These are phyloP conservation scores for Lepisosteus osseus DNA, from an alignment of 2,113 vertebrate species.

Conservation along the genomic window DNA sequence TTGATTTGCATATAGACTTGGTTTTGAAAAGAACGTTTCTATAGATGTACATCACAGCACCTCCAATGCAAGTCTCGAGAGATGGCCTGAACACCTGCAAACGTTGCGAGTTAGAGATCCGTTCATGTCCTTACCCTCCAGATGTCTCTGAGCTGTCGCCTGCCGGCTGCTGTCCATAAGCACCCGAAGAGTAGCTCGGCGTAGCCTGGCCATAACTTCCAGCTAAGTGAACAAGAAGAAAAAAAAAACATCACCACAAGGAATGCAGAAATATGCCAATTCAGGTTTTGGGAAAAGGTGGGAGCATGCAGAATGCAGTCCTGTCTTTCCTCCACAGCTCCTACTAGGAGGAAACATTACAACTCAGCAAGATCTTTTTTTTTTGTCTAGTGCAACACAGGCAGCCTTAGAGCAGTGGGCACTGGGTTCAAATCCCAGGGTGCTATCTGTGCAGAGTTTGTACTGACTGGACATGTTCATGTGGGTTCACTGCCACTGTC, in stretches of 20 bases:
- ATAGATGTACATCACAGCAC: too few species aligned
- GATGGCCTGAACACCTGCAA: too few species aligned
- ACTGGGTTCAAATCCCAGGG: too few species aligned
- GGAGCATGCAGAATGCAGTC: background rate
- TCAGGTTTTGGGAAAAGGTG: background rate
- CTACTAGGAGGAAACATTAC: background rate
- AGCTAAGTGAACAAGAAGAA: slow-evolving; percentile 19
- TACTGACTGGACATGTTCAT: too few species aligned
- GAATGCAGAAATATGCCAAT: background rate
- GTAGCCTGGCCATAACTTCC: slow-evolving; percentile 50
- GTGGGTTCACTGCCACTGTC: too few species aligned
- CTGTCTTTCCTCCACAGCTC: too few species aligned
- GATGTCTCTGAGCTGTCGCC: slow-evolving; percentile 42
- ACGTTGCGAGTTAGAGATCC: too few species aligned
- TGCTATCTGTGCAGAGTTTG: too few species aligned
- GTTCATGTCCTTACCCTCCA: slow-evolving; percentile 50
- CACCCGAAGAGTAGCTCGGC: slow-evolving; percentile 30
- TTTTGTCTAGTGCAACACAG: background rate
- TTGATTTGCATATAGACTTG: too few species aligned
- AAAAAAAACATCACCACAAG: background rate
- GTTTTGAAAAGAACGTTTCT: too few species aligned
- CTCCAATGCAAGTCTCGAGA: too few species aligned
- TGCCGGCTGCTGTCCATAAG: slow-evolving; percentile 43
- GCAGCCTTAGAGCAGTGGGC: too few species aligned
- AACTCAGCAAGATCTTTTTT: slow-evolving; percentile 21